These are phyloP conservation scores for Rallus crepitans DNA, from an alignment of 2,797 vertebrate genomes.

Conservation along the genomic window DNA sequence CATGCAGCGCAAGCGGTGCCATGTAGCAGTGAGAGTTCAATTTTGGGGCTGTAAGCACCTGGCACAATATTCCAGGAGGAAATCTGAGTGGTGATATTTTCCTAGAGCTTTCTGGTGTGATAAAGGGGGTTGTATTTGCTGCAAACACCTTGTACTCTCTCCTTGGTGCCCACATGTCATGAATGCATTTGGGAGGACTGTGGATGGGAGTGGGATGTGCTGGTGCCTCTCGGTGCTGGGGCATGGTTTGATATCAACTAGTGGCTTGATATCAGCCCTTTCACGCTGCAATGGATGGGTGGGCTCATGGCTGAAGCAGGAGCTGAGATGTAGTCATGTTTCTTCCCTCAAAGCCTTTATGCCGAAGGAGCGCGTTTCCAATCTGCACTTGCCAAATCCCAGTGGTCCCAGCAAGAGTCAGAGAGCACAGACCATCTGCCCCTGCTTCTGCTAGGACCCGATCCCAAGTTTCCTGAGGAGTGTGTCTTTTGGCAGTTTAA, in stretches of 20 bases:
- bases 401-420: neutral
- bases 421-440: slow-evolving; percentile 9
- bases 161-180: neutral
- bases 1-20: neutral
- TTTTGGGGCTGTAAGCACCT: neutral
- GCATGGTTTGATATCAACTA: neutral
- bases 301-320: neutral
- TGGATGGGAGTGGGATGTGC: neutral
- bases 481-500: neutral
- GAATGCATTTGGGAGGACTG: rapidly evolving
- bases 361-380: neutral
- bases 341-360: neutral
- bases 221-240: neutral
- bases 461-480: slow-evolving; percentile 2
- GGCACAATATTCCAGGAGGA: neutral
- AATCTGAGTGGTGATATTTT: neutral
- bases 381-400: neutral
- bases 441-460: neutral
- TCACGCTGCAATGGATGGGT: rapidly evolving
- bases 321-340: neutral
- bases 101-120: neutral
- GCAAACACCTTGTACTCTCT: neutral
- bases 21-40: neutral
- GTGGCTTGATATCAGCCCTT: neutral
- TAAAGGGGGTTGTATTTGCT: neutral